Evolutionary conservation across 1,140 invertebrate genomes (phyloP).

Genomic region (Lasaia peninsularis): DNA sequence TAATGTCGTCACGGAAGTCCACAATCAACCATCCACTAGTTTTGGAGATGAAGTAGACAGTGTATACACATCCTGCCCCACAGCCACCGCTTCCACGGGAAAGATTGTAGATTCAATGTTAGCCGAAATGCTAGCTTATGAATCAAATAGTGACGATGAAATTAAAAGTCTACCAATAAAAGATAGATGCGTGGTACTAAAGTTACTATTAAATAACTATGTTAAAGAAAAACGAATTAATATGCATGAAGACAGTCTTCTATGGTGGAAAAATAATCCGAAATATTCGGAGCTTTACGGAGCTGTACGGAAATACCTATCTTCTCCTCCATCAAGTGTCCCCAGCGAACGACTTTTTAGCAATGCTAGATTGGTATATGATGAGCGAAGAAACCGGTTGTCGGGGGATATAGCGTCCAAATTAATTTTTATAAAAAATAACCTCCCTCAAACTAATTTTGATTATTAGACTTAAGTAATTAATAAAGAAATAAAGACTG

Average conservation of each 20-base stretch:
- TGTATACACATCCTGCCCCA: conserved; percentile 1
- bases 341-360: conserved; percentile 2
- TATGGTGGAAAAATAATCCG: conserved; percentile 15
- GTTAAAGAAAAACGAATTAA: conserved; percentile 13
- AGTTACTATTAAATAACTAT: conserved; percentile 13
- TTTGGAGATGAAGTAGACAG: background rate
- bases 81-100: conserved; percentile 7
- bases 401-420: conserved; percentile 4
- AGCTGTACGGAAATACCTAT: conserved; percentile 6
- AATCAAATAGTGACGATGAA: conserved; percentile 8
- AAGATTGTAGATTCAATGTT: conserved; percentile 7
- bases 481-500: too few species aligned
- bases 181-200: conserved; percentile 12
- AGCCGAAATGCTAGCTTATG: conserved; percentile 8
- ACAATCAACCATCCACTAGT: conserved; percentile 10
- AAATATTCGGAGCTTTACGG: conserved; percentile 12
- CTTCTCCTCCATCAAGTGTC: conserved; percentile 2
- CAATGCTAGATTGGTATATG: conserved; percentile 6
- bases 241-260: conserved; percentile 13
- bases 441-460: conserved; percentile 3
- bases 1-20: conserved; percentile 3
- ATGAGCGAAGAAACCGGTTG: conserved; percentile 1
- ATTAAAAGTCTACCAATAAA: conserved; percentile 1
- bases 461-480: conserved; percentile 7
- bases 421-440: conserved; percentile 13